Conservation (phyloP, 1,140 invertebrate genomes). For the Tachypleus tridentatus region DNA sequence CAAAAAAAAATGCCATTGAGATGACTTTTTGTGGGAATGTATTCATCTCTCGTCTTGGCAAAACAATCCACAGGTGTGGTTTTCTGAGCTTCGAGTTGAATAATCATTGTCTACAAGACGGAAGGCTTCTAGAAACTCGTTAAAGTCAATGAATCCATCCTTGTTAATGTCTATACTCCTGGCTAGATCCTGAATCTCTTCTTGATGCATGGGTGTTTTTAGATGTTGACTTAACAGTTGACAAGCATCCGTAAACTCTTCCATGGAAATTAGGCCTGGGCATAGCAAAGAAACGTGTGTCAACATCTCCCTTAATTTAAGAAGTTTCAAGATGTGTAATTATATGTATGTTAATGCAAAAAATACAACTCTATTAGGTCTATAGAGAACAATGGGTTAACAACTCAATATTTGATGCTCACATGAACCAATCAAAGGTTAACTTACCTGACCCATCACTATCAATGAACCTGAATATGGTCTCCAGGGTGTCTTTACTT, state of each 20-base stretch:
- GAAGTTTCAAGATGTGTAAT: no score
- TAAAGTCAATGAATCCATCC: slow-evolving; percentile 74
- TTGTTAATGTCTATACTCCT: slow-evolving; percentile 79
- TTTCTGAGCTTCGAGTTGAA: no score
- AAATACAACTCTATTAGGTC: no score
- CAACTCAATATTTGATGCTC: no score
- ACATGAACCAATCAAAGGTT: no score
- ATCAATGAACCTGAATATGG: slow-evolving; percentile 81
- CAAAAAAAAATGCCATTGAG: no score
- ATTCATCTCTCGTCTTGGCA: no score
- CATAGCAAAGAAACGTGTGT: background rate
- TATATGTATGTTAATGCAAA: no score
- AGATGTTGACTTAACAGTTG: slow-evolving; percentile 59
- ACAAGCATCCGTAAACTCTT: slow-evolving; percentile 77
- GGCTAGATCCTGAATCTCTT: slow-evolving; percentile 62
- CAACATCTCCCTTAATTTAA: no score
- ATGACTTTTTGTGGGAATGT: no score
- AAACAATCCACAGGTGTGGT: no score
- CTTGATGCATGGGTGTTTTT: slow-evolving; percentile 50
- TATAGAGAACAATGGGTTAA: no score
- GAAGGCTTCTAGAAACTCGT: slow-evolving; percentile 83
- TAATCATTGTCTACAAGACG: slow-evolving; percentile 43
- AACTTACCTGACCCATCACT: slow-evolving; percentile 74
- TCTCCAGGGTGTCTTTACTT: slow-evolving; percentile 74
- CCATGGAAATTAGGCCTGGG: slow-evolving; percentile 55